phyloP scores from a whole-genome alignment of 2,888 invertebrate species.

The Dysmachus trigonus region DNA sequence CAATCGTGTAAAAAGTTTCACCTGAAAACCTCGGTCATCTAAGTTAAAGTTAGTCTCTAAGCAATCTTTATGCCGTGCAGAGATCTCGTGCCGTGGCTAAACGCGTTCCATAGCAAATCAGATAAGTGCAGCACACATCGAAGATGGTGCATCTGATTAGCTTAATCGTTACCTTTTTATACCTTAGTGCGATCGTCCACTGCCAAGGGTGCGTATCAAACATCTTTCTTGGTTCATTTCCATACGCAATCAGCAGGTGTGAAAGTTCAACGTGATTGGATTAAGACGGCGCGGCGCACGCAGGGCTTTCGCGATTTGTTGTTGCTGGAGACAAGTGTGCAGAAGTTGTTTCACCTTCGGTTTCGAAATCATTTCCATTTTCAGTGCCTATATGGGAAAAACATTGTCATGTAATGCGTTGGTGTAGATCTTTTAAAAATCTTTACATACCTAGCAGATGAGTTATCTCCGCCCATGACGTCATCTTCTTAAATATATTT shows the following conservation, averaged over 20 bases:
- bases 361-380: constrained; percentile 31
- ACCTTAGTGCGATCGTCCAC: neutral
- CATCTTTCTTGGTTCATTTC: neutral
- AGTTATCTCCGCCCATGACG: neutral
- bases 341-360: constrained; percentile 7
- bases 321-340: neutral
- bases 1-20: constrained; percentile 12
- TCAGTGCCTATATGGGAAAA: constrained; percentile 6
- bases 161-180: neutral
- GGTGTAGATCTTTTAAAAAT: neutral
- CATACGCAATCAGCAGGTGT: neutral
- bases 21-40: neutral
- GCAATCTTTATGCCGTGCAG: neutral
- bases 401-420: neutral
- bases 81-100: neutral
- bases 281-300: neutral
- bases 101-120: neutral
- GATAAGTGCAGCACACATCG: neutral
- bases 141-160: constrained; percentile 17
- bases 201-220: constrained; percentile 31
- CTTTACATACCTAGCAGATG: neutral
- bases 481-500: neutral
- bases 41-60: constrained; percentile 7
- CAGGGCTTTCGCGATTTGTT: neutral
- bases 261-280: neutral